Evolutionary conservation across 2,888 invertebrate genomes (phyloP).

Genomic region (Cheilosia grossa): DNA sequence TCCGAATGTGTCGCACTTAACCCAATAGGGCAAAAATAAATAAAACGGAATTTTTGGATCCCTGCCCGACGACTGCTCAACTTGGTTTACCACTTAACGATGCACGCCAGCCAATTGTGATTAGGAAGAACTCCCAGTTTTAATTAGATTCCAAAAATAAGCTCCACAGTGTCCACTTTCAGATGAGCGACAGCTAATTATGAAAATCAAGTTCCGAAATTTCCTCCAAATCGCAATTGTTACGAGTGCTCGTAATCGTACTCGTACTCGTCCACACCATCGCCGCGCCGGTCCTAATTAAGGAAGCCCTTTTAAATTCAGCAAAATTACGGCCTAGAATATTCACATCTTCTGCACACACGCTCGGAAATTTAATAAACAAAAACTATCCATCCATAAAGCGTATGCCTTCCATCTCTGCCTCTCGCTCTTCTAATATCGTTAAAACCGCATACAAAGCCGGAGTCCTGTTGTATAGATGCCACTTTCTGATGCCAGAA

Average conservation of each 20-base stretch:
- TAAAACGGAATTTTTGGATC: no score
- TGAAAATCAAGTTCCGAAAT: neutral
- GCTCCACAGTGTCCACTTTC: neutral
- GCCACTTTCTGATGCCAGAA: conserved; percentile 19
- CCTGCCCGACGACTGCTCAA: no score
- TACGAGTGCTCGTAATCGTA: no score
- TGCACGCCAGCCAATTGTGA: neutral
- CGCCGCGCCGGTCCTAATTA: neutral
- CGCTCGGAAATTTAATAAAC: conserved; percentile 19
- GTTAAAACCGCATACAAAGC: conserved; percentile 6
- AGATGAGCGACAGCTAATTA: neutral
- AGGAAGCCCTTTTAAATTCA: conserved; percentile 5
- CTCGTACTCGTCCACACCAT: no score
- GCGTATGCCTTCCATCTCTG: neutral
- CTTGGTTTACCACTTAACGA: no score
- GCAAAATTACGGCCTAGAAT: neutral
- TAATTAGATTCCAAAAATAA: neutral
- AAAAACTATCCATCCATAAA: conserved; percentile 30
- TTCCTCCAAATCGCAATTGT: neutral
- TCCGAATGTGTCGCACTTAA: no score
- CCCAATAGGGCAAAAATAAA: no score
- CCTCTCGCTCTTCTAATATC: neutral
- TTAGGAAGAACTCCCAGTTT: neutral
- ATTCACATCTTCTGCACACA: neutral
- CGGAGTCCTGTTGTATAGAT: neutral